phyloP scores from a whole-genome alignment of 2,797 vertebrate genomes.

The Acrocephalus scirpaceus region DNA sequence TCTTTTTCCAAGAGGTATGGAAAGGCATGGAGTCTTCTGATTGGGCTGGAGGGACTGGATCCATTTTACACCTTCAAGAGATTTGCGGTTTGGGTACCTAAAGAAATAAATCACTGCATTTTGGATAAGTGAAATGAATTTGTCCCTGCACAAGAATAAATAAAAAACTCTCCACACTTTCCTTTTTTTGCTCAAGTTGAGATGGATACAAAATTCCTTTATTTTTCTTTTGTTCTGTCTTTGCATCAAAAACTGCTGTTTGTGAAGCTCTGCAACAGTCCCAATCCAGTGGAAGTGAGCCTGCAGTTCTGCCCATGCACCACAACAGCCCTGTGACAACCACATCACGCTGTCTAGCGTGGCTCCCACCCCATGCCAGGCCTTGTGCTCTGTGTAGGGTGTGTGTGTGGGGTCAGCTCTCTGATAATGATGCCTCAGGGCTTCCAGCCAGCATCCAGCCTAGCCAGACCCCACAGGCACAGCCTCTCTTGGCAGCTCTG shows the following conservation, averaged over 20 bases:
- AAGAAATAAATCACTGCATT: neutral
- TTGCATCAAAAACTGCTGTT: neutral
- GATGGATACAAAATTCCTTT: neutral
- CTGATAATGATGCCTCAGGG: neutral
- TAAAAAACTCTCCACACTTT: neutral
- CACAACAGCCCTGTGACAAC: accelerated
- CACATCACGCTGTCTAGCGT: accelerated
- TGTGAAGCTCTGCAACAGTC: neutral
- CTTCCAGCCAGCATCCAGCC: neutral
- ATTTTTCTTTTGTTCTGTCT: neutral
- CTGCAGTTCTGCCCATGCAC: neutral
- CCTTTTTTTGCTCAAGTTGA: neutral
- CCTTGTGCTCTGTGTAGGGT: neutral
- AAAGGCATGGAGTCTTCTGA: neutral
- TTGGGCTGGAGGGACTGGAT: neutral
- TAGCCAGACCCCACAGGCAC: neutral
- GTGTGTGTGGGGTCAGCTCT: neutral
- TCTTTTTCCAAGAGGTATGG: neutral
- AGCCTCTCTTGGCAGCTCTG: neutral
- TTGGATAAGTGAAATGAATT: neutral
- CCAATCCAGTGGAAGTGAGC: neutral
- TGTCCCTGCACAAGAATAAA: neutral
- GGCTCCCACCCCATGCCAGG: accelerated
- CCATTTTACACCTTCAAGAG: neutral
- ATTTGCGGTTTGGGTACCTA: neutral